phyloP scores from a whole-genome alignment of 2,113 vertebrate genomes.

The Trichechus manatus region DNA sequence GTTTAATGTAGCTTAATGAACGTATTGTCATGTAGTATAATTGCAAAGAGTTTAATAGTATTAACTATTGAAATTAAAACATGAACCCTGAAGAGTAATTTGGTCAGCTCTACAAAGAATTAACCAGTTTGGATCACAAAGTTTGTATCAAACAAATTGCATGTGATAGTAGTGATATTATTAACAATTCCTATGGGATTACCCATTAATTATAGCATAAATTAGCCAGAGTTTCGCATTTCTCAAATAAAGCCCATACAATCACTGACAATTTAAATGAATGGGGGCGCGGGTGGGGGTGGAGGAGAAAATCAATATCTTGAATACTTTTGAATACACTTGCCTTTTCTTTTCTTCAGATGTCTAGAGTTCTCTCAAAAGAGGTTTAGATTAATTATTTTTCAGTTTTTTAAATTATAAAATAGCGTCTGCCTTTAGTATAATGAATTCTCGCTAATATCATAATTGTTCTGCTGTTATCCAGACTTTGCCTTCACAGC shows the following conservation, averaged over 20 bases:
- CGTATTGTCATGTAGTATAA: conserved; percentile 58
- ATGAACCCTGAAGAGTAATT: conserved; percentile 69
- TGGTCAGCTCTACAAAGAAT: conserved; percentile 70
- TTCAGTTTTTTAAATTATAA: conserved; percentile 27
- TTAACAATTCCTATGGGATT: conserved; percentile 54
- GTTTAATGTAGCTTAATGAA: conserved; percentile 76
- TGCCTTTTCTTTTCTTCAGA: conserved; percentile 49
- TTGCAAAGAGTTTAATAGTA: conserved; percentile 57
- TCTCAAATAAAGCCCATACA: neutral
- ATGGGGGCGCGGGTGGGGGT: neutral
- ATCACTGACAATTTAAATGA: conserved; percentile 51
- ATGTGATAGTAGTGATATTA: conserved; percentile 68
- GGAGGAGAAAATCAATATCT: conserved; percentile 29
- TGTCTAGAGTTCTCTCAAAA: conserved; percentile 45
- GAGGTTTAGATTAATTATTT: neutral
- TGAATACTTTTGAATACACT: neutral
- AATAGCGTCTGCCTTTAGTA: neutral
- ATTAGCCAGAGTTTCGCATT: conserved; percentile 42
- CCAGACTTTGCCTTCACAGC: neutral
- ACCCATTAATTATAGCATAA: conserved; percentile 63
- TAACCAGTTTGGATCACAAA: conserved; percentile 68
- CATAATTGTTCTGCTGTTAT: neutral
- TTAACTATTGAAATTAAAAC: conserved; percentile 75
- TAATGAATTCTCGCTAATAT: neutral
- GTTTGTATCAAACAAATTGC: conserved; percentile 77